Conservation (phyloP, 1,140 invertebrate species). For the Platyscapa corneri region DNA sequence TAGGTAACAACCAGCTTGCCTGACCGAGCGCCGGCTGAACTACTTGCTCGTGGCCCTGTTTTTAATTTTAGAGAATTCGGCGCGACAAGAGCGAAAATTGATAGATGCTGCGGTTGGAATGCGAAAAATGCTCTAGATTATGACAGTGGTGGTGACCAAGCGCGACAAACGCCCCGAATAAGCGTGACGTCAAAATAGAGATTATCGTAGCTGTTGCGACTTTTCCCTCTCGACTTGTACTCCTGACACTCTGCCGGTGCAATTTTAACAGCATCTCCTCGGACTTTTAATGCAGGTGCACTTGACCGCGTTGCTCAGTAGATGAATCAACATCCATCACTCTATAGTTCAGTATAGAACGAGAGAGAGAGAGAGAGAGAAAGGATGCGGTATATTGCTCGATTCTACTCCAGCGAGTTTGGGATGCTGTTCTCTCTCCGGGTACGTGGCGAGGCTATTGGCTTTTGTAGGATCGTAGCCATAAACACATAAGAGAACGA, state of each 20-base stretch:
- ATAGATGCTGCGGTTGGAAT: neutral
- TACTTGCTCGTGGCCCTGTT: constrained; percentile 11
- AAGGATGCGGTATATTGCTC: too few relatives aligned
- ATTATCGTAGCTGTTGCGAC: neutral
- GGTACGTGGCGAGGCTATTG: neutral
- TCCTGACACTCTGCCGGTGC: neutral
- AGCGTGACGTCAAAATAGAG: neutral
- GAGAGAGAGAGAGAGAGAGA: too few relatives aligned
- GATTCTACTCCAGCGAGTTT: too few relatives aligned
- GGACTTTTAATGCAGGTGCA: neutral
- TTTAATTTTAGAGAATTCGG: constrained; percentile 4
- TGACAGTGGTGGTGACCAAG: neutral
- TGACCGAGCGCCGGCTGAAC: neutral
- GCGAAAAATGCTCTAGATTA: neutral
- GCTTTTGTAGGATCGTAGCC: neutral
- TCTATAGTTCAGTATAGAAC: too few relatives aligned
- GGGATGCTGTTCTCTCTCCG: too few relatives aligned
- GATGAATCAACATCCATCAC: too few relatives aligned
- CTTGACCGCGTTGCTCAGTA: neutral
- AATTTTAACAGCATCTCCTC: neutral
- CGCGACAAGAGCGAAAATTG: neutral
- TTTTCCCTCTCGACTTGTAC: neutral
- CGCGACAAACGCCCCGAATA: neutral
- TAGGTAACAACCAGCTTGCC: neutral
- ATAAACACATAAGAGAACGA: neutral